Conservation (phyloP, 1,140 invertebrate species). For the Halictus rubicundus region DNA sequence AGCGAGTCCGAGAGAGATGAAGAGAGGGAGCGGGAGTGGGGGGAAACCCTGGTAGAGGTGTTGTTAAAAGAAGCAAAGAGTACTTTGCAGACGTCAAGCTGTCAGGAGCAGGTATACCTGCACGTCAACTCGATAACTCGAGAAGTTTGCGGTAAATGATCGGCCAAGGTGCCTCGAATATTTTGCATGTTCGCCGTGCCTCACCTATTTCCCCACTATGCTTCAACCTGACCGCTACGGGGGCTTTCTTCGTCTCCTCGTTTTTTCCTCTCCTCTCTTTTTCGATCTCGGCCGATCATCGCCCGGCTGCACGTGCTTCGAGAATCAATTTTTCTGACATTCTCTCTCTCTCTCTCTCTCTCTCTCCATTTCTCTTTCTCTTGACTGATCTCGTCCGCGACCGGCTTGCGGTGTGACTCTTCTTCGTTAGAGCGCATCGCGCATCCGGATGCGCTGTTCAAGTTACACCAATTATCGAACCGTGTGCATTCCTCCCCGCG, state of each 20-base stretch:
- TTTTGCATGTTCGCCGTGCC: constrained; percentile 39
- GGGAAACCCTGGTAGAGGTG: constrained; percentile 4
- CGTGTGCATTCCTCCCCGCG: neutral
- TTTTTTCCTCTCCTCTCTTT: constrained; percentile 6
- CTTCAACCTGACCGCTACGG: constrained; percentile 14
- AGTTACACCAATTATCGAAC: neutral
- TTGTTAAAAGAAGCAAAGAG: constrained; percentile 42
- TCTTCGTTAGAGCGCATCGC: neutral
- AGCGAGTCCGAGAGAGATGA: too few species aligned
- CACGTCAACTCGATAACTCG: constrained; percentile 26
- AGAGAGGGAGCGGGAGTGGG: too few species aligned
- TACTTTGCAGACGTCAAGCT: constrained; percentile 60
- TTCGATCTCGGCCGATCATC: constrained; percentile 6
- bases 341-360: too few species aligned
- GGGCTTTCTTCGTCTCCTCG: constrained; percentile 10
- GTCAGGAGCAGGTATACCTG: constrained; percentile 49
- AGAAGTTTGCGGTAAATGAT: constrained; percentile 57
- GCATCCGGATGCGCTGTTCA: neutral
- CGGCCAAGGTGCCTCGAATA: constrained; percentile 27
- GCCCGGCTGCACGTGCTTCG: constrained; percentile 29
- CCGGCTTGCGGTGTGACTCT: neutral
- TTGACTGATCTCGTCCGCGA: too few species aligned
- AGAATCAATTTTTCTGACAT: constrained; percentile 38
- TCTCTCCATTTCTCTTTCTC: too few species aligned
- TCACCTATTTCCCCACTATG: constrained; percentile 4